phyloP scores from a whole-genome alignment of 2,797 vertebrate species.

The Pterois miles region DNA sequence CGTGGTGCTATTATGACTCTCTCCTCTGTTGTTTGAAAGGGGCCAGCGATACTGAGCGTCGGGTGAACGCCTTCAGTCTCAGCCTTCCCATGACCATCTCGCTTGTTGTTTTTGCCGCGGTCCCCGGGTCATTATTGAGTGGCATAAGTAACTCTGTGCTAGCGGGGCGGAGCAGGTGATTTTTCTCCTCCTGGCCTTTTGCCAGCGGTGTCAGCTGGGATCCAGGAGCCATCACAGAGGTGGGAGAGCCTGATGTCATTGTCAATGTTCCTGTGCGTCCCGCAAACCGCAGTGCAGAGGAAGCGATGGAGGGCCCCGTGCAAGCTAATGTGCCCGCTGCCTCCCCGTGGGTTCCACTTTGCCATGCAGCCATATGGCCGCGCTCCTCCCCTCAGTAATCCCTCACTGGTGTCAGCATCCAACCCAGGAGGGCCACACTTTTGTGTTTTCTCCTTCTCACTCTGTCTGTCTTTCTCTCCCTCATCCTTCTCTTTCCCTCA shows the following conservation, averaged over 20 bases:
- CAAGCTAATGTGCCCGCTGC: slow-evolving; percentile 78
- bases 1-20: slow-evolving; percentile 87
- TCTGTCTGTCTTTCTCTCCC: slow-evolving; percentile 38
- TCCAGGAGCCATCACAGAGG: slow-evolving; percentile 69
- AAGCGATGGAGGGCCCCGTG: slow-evolving; percentile 67
- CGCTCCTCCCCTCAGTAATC: slow-evolving; percentile 77
- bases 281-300: slow-evolving; percentile 81
- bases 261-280: slow-evolving; percentile 73
- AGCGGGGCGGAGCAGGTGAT: slow-evolving; percentile 62
- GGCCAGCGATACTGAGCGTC: slow-evolving; percentile 46
- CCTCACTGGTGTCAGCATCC: slow-evolving; percentile 78
- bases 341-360: slow-evolving; percentile 77
- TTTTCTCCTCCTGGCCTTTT: slow-evolving; percentile 57
- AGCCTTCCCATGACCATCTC: slow-evolving; percentile 32
- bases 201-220: slow-evolving; percentile 73
- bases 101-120: slow-evolving; percentile 39
- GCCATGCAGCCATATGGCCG: slow-evolving; percentile 79
- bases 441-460: slow-evolving; percentile 63
- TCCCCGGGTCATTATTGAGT: slow-evolving; percentile 69
- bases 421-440: slow-evolving; percentile 77
- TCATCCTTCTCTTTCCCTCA: slow-evolving; percentile 31
- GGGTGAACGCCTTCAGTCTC: slow-evolving; percentile 53
- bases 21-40: slow-evolving; percentile 70
- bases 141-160: slow-evolving; percentile 70
- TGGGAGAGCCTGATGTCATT: slow-evolving; percentile 80